phyloP scores from a whole-genome alignment of 2,797 vertebrate genomes.

The Moxostoma hubbsi region DNA sequence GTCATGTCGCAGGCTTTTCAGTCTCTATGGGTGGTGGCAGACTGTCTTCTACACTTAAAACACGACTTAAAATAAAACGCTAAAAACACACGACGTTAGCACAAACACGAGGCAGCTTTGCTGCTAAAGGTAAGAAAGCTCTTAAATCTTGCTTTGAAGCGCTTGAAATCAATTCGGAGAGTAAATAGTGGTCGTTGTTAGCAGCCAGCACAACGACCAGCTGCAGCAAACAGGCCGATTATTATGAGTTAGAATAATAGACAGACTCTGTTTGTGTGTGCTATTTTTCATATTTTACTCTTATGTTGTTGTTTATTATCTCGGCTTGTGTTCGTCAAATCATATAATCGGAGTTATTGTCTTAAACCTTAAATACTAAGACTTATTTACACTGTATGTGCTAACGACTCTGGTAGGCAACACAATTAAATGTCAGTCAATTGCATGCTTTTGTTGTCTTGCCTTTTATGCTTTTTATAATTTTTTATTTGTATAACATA shows the following conservation, averaged over 20 bases:
- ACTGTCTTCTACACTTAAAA: slow-evolving; percentile 29
- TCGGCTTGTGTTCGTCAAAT: no score
- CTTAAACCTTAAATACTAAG: no score
- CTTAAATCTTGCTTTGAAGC: background rate
- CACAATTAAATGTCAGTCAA: no score
- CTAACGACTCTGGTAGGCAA: no score
- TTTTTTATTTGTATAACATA: no score
- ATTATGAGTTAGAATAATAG: background rate
- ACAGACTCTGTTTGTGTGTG: background rate
- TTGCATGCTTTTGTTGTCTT: no score
- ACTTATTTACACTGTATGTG: no score
- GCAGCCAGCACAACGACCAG: slow-evolving; percentile 17
- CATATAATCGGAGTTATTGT: no score
- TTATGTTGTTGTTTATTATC: no score
- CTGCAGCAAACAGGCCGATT: slow-evolving; percentile 19
- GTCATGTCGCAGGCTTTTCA: slow-evolving; percentile 58
- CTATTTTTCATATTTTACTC: background rate
- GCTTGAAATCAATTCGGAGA: background rate
- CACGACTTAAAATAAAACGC: slow-evolving; percentile 20
- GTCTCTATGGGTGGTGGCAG: slow-evolving; percentile 59
- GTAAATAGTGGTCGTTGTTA: background rate
- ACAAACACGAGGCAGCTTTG: background rate
- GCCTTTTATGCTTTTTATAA: no score
- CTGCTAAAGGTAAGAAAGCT: slow-evolving; percentile 19
- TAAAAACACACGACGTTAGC: background rate